Base-by-base conservation (phyloP, 1,140 invertebrate species). In the Papilio polyxenes region DNA sequence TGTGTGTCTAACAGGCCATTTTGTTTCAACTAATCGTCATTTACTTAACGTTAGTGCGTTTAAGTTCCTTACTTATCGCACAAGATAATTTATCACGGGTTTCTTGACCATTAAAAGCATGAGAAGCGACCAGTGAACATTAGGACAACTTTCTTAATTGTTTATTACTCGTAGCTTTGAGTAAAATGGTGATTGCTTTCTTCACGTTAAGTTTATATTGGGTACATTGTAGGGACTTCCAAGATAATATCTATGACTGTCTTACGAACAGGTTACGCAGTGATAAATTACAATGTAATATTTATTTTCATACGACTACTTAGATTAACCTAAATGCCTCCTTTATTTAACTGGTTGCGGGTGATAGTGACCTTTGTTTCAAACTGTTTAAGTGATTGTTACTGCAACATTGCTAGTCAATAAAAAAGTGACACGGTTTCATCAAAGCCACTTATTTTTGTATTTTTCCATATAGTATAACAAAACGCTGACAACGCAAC, bases 141-240 rank as follows among this genome's bases (percentile, higher is more conserved):
- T 72, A 72, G 65, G 13, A 72, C 65, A 37, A 72, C 65, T 72
- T 72, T 72, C 65, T 72, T 72, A 72, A 72, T 72, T 72, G 65
- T 72, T 72, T 72, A 72, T 72, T 72, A 72, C 65, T 37, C 5
- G 65, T 72, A 72, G 10, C 65, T 72, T 40, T 15, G 11, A 72
- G 65, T 40, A 40, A 72, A 72, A 72, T 72, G 11, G 13, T 72
- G 65, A 72, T 72, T 72, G 65, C 65, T 72, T 72, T 72, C 31
- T 37, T 37, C 23, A 37, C 4, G 13, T 72, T 72, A 13, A 72
- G 13, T 37, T 37, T 72, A 72, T 72, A 11, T 37, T 59, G 7
- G 17, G 17, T 69, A 37, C 31, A 37, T 37, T 72, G 23, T 72
- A 72, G 31, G 31, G 37, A 40, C 31, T 72, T 40, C 6, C 3